Evolutionary conservation across 2,888 invertebrate species (phyloP).

Genomic region (Harpalus rubripes): DNA sequence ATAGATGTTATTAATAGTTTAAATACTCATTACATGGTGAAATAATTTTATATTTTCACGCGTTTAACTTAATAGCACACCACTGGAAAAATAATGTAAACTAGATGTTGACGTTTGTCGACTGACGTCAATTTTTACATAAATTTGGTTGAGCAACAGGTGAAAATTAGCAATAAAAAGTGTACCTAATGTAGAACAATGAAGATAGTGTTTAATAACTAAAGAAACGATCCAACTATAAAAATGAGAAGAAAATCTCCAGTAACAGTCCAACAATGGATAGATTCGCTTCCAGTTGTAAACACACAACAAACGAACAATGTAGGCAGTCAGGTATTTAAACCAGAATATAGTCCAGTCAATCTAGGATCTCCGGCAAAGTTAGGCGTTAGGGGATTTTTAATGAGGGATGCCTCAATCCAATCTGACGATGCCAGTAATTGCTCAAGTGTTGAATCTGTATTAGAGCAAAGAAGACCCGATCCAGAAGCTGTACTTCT

Average conservation of each 20-base stretch:
- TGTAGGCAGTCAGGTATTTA: slow-evolving; percentile 67
- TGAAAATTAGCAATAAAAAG: slow-evolving; percentile 32
- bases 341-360: slow-evolving; percentile 68
- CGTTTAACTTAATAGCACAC: slow-evolving; percentile 10
- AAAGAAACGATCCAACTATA: neutral
- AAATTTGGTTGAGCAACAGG: slow-evolving; percentile 61
- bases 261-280: slow-evolving; percentile 86
- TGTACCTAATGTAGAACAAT: slow-evolving; percentile 18
- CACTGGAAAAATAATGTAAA: slow-evolving; percentile 46
- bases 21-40: neutral
- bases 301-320: slow-evolving; percentile 70
- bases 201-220: slow-evolving; percentile 7
- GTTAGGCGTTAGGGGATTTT: slow-evolving; percentile 69
- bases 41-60: neutral
- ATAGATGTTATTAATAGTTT: slow-evolving; percentile 2
- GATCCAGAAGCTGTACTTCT: slow-evolving; percentile 94
- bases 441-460: slow-evolving; percentile 89
- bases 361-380: slow-evolving; percentile 68
- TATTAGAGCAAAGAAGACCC: slow-evolving; percentile 89
- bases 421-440: slow-evolving; percentile 80
- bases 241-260: slow-evolving; percentile 80
- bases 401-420: slow-evolving; percentile 75
- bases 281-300: slow-evolving; percentile 83
- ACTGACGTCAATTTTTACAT: slow-evolving; percentile 62
- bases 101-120: slow-evolving; percentile 24